Base-by-base conservation (phyloP, 2,113 vertebrate species). In the Actenoides lindsayi region DNA sequence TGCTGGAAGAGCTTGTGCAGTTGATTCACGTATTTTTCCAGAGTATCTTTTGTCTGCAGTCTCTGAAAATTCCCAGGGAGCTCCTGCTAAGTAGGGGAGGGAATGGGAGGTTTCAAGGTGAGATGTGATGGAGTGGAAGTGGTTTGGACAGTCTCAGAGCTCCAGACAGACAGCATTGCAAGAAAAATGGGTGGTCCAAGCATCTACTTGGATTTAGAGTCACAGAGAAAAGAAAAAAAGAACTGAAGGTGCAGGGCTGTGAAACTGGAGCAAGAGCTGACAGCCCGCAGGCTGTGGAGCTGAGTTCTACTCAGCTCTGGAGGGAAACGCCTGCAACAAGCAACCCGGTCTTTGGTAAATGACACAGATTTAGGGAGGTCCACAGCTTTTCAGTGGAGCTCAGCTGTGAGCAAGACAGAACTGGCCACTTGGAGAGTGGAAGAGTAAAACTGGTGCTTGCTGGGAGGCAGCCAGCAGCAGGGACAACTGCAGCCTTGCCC, bases 1-100 rank as follows among this genome's bases (percentile, higher is more conserved):
- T 23, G 75, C 19, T 87, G 82, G 88, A 79, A 59, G 48, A 81
- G 48, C 10, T 6, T 39, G n/a, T 20, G 28, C 56, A 78, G 62
- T 87, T 63, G 1, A 76, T 53, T 93, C 86, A 63, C 2, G 3
- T 90, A 65, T 50, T 76, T 90, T 92, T 81, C 48, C 63, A 71
- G 64, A 65, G 48, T 48, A 33, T 85, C 67, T 94, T 96, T 89
- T 3, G 11, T 69, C 73, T n/a, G 50, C 78, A 89, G 62, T 64
- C 65, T 69, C 68, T 46, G 85, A 96, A 63, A 94, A 92, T 91
- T 96, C 92, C 87, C 56, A 86, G 41, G 63, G 76, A 90, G 51
- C 75, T 88, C 57, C 60, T 24, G 68, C 83, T 68, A 56, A 76
- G 51, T 35, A 87, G 37, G 27, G 25, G 35, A 87, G 67, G 81